These are phyloP conservation scores for Erythrocercus mccallii DNA, from an alignment of 2,113 vertebrate species.

Conservation along the genomic window DNA sequence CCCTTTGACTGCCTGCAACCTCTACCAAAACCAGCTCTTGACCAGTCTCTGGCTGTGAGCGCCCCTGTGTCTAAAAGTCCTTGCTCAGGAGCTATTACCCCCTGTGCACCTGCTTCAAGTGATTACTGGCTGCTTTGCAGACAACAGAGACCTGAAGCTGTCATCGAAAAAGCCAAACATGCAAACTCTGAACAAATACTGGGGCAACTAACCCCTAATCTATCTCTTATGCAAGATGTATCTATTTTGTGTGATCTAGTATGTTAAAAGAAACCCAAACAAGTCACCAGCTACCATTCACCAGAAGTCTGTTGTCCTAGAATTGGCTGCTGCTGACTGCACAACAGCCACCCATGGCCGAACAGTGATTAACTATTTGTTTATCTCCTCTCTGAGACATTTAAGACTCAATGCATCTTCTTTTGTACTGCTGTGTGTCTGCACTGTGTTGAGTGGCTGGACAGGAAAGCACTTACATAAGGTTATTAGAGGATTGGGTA, in stretches of 20 bases:
- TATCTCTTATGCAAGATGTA: background rate
- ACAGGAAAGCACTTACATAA: background rate
- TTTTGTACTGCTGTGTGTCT: background rate
- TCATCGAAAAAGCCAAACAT: background rate
- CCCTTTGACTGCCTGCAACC: background rate
- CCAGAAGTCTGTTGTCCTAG: background rate
- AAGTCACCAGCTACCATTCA: background rate
- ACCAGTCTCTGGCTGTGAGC: background rate
- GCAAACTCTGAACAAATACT: background rate
- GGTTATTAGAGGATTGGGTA: background rate
- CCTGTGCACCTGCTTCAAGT: background rate
- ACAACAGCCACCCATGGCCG: background rate
- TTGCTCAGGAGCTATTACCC: background rate
- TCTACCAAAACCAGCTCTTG: background rate
- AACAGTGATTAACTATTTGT: background rate
- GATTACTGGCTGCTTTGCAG: background rate
- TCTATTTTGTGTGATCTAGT: background rate
- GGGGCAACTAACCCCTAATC: background rate
- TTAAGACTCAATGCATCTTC: background rate
- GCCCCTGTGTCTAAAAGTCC: background rate
- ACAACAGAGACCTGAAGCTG: background rate
- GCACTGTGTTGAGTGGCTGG: background rate
- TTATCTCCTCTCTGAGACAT: background rate
- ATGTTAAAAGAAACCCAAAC: background rate
- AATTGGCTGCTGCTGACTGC: background rate